Base-by-base conservation (phyloP, 2,888 invertebrate genomes). In the Sarcophaga caerulescens region DNA sequence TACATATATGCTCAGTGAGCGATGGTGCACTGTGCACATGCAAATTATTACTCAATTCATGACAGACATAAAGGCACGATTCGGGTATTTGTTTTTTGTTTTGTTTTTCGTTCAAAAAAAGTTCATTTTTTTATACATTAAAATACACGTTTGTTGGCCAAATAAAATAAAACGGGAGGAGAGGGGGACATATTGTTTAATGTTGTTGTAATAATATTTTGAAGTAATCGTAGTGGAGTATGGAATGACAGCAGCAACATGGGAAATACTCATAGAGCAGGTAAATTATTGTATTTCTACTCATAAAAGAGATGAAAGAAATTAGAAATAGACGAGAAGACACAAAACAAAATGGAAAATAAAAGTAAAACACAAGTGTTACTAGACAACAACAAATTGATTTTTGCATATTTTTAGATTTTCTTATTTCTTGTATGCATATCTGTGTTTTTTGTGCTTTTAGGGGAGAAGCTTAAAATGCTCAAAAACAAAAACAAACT, bases 321-420 rank as follows among this genome's bases (percentile, higher is more conserved):
- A 73, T 66, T 77, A 76, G 68, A 60, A 83, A 80, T 45, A 63
- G 10, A 35, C 35, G 35, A 35, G 35, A 35, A 35, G 10, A 10
- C 8, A 35, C 8, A 35, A 35, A 35, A 35, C 35, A 35, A 35
- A 35, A 35, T 35, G 8, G 8, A 35, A 62, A 79, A 66, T 60
- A 21, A 65, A 84, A 86, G n/a, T n/a, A n/a, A n/a, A n/a, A n/a
- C n/a, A 84, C 86, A 79, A 66, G 79, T 81, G 71, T 79, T 68
- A 73, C 76, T 69, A 87, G 75, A 71, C 81, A 52, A 68, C 52
- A 77, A 57, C 69, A 74, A 60, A 65, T 44, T 75, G 45, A 81
- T 57, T 45, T 59, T 57, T 19, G 70, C 25, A 44, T 76, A n/a
- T 21, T 52, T 62, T 44, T 21, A 57, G 25, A 19, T 17, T 76